phyloP scores from a whole-genome alignment of 2,113 vertebrate species.

The Anarhynchus alexandrinus region DNA sequence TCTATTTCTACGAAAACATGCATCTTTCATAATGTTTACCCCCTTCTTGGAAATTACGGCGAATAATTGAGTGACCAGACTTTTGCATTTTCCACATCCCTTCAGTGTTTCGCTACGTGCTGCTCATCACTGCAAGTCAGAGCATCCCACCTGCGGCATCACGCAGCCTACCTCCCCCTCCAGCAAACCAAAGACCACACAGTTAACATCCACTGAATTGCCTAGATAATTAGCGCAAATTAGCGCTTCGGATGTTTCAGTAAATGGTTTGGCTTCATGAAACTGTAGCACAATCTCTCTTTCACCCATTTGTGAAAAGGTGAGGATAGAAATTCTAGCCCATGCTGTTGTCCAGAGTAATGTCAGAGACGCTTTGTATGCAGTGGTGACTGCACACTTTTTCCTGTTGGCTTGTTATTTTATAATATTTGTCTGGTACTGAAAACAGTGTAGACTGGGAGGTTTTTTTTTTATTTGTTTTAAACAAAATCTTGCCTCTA shows the following conservation, averaged over 20 bases:
- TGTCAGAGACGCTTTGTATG: background rate
- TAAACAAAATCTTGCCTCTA: background rate
- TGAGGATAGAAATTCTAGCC: background rate
- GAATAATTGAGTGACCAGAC: background rate
- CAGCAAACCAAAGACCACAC: background rate
- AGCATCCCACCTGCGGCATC: background rate
- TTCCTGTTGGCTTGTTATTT: background rate
- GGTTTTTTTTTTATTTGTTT: background rate
- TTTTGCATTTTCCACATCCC: background rate
- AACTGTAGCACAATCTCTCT: background rate
- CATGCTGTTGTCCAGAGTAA: no score
- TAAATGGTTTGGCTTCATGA: background rate
- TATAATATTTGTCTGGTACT: background rate
- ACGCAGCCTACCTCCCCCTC: background rate
- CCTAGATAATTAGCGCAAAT: background rate
- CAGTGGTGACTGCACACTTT: background rate
- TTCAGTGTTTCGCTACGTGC: background rate
- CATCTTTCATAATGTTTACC: conserved; percentile 1
- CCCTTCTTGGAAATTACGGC: background rate
- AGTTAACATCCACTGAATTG: background rate
- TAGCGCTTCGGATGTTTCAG: background rate
- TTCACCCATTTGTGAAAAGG: background rate
- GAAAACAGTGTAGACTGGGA: background rate
- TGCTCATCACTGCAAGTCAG: background rate
- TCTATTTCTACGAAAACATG: background rate